Evolutionary conservation across 2,888 invertebrate species (phyloP).

Genomic region (Eilema depressum): DNA sequence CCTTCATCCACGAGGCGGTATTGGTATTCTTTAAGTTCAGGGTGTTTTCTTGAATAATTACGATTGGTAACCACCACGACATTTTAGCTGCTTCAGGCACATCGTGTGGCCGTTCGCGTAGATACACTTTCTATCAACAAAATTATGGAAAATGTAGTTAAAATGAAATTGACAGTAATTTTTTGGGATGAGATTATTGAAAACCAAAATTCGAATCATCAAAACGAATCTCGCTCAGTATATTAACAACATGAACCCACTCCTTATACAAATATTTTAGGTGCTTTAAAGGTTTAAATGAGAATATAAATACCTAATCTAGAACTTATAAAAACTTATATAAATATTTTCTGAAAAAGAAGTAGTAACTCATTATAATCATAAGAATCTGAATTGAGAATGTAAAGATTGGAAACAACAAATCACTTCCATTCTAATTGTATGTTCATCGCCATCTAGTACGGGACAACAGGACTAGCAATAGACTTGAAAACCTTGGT

Average conservation of each 20-base stretch:
- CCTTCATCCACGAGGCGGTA: conserved; percentile 89
- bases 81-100: conserved; percentile 90
- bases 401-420: too few species aligned
- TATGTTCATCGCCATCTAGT: background rate
- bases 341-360: too few species aligned
- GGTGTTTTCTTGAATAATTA: conserved; percentile 87
- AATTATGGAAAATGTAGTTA: background rate
- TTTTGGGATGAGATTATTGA: too few species aligned
- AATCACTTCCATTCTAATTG: background rate
- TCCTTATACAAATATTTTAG: too few species aligned
- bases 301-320: too few species aligned
- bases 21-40: conserved; percentile 87
- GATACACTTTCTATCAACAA: conserved; percentile 87
- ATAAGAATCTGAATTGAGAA: too few species aligned
- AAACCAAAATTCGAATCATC: too few species aligned
- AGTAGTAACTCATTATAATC: too few species aligned
- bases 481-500: background rate
- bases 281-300: too few species aligned
- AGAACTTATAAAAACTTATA: too few species aligned
- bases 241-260: too few species aligned
- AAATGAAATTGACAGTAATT: background rate
- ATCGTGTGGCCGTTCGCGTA: conserved; percentile 91
- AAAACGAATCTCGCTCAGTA: too few species aligned
- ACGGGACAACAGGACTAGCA: background rate
- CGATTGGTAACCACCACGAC: conserved; percentile 92